Percentiles rank a stretch among this genome's conserved stretches.
phyloP scores from a whole-genome alignment of 2,113 vertebrate genomes.

The Menidia beryllina region DNA sequence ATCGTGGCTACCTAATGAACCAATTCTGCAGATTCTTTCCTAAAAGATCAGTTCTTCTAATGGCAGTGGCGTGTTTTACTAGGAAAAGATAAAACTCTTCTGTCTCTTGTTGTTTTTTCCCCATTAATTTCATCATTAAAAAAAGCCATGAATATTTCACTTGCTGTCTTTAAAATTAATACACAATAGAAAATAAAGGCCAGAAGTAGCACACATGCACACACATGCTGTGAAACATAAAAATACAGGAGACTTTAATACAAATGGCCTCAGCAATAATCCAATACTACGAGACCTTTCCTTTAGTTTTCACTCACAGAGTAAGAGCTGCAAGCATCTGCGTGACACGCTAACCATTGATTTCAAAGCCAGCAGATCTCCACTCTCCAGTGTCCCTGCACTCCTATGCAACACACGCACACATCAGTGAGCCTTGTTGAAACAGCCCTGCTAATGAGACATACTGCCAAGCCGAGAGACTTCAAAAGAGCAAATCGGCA shows the following conservation, averaged over 20 bases:
- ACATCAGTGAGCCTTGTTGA: slow-evolving; percentile 32
- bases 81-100: slow-evolving; percentile 8
- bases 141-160: neutral
- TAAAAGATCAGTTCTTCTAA: slow-evolving; percentile 49
- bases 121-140: neutral
- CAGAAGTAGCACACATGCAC: neutral
- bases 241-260: slow-evolving; percentile 23
- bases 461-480: slow-evolving; percentile 59
- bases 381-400: slow-evolving; percentile 51
- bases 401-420: slow-evolving; percentile 38
- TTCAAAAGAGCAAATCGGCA: slow-evolving; percentile 69
- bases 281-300: slow-evolving; percentile 47
- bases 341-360: slow-evolving; percentile 75
- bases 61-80: slow-evolving; percentile 12
- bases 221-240: slow-evolving; percentile 14
- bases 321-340: slow-evolving; percentile 52
- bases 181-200: neutral
- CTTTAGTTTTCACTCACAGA: slow-evolving; percentile 34
- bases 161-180: slow-evolving; percentile 6
- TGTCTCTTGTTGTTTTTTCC: neutral
- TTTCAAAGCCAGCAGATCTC: slow-evolving; percentile 66
- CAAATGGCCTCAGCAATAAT: slow-evolving; percentile 54
- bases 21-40: slow-evolving; percentile 5
- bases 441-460: slow-evolving; percentile 66
- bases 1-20: slow-evolving; percentile 40